Evolutionary conservation across 2,888 invertebrate species (phyloP).

Genomic region (Drosophila kanekoi): DNA sequence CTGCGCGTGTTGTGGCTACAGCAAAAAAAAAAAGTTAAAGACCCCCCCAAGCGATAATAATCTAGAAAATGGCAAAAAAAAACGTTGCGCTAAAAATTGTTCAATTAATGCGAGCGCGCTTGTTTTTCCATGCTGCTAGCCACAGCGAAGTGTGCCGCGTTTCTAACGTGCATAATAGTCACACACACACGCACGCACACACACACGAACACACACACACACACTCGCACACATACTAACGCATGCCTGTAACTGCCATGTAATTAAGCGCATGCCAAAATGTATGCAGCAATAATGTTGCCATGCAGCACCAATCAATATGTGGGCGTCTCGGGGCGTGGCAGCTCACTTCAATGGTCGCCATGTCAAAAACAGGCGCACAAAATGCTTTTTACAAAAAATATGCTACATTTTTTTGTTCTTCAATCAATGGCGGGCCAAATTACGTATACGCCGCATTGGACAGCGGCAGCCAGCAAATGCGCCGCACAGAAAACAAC

Average conservation of each 20-base stretch:
- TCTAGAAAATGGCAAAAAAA: constrained; percentile 58
- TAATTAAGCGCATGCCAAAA: constrained; percentile 77
- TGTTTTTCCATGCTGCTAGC: constrained; percentile 28
- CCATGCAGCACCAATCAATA: constrained; percentile 63
- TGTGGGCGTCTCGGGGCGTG: constrained; percentile 57
- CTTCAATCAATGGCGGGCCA: constrained; percentile 37
- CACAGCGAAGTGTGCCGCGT: constrained; percentile 24
- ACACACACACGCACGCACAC: constrained; percentile 46
- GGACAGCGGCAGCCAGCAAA: not conserved
- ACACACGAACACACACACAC: constrained; percentile 8
- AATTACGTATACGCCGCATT: constrained; percentile 43
- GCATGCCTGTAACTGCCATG: constrained; percentile 57
- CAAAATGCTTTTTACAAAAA: constrained; percentile 27
- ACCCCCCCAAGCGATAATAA: constrained; percentile 63
- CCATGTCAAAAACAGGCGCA: constrained; percentile 63
- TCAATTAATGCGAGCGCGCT: constrained; percentile 71
- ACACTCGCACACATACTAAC: not conserved
- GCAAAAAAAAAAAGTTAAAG: constrained; percentile 47
- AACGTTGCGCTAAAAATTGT: constrained; percentile 65
- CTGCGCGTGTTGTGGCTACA: constrained; percentile 43
- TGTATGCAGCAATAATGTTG: constrained; percentile 71
- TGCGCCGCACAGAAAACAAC: not conserved
- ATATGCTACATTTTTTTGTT: not conserved
- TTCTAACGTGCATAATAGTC: constrained; percentile 61
- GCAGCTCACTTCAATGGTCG: constrained; percentile 55